Evolutionary conservation across 2,113 vertebrate genomes (phyloP).

Genomic region (Fulica atra): DNA sequence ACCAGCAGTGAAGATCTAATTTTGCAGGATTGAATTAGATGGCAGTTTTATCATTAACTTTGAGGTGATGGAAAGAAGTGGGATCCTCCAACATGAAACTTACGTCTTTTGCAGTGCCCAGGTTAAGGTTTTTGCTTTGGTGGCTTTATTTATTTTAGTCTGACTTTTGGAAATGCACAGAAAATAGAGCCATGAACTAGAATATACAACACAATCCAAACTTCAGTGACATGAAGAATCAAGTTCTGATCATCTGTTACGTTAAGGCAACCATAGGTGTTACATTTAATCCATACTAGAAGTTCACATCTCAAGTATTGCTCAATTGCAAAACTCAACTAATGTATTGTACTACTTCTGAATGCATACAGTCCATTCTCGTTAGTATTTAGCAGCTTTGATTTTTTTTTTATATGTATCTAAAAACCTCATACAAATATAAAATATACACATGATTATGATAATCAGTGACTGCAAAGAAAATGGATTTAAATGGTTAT

Average conservation of each 20-base stretch:
- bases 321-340: background rate
- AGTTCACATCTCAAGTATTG: background rate
- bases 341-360: background rate
- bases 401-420: background rate
- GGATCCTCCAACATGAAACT: background rate
- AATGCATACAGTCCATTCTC: background rate
- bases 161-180: background rate
- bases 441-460: background rate
- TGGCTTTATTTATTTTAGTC: background rate
- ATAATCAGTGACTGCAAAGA: background rate
- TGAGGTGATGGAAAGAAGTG: background rate
- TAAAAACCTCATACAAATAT: background rate
- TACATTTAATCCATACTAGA: background rate
- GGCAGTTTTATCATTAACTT: background rate
- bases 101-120: slow-evolving; percentile 11
- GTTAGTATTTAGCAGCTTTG: background rate
- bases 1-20: background rate
- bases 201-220: background rate
- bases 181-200: background rate
- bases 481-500: background rate
- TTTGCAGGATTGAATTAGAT: background rate
- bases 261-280: background rate
- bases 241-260: background rate
- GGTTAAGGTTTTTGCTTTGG: slow-evolving; percentile 9
- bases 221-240: background rate